Percentiles rank a stretch among this genome's conserved stretches.
Conservation (phyloP, 2,888 invertebrate genomes). For the Ophion ellenae region DNA sequence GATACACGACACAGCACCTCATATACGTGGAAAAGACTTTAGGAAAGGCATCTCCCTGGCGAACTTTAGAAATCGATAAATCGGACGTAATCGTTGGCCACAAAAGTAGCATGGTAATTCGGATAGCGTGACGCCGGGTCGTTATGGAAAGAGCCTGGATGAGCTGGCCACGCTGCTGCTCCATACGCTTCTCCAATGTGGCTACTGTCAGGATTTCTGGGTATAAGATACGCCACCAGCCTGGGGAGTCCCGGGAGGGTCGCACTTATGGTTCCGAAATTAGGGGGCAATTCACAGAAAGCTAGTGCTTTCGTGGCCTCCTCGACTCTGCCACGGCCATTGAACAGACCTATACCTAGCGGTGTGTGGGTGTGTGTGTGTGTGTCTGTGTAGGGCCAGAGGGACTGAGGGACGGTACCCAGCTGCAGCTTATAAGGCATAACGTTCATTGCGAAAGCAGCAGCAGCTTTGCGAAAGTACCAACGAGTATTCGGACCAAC, state of each 20-base stretch:
- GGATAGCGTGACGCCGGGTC: slow-evolving; percentile 78
- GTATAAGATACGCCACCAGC: slow-evolving; percentile 46
- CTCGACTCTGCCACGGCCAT: slow-evolving; percentile 52
- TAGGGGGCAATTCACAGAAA: slow-evolving; percentile 77
- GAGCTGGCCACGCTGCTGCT: slow-evolving; percentile 21
- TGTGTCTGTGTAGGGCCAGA: background rate
- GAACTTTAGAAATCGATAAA: slow-evolving; percentile 73
- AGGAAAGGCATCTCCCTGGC: slow-evolving; percentile 30
- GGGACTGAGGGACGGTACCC: slow-evolving; percentile 33
- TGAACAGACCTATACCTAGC: slow-evolving; percentile 28
- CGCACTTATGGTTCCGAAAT: slow-evolving; percentile 74
- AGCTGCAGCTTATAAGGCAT: slow-evolving; percentile 60
- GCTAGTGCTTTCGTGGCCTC: slow-evolving; percentile 70
- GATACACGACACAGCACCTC: slow-evolving; percentile 19
- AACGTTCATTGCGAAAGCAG: slow-evolving; percentile 52
- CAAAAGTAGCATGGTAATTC: slow-evolving; percentile 79
- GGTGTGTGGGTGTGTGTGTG: background rate
- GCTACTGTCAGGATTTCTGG: slow-evolving; percentile 39
- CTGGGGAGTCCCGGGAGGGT: slow-evolving; percentile 23
- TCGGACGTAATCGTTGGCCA: slow-evolving; percentile 69
- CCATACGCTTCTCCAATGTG: slow-evolving; percentile 11
- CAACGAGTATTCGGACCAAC: slow-evolving; percentile 23
- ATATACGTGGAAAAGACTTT: background rate
- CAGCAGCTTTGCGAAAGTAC: slow-evolving; percentile 53
- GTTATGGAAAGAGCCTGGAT: slow-evolving; percentile 73